Evolutionary conservation across 2,113 vertebrate species (phyloP), one percentile per base, ranked within the genome.

Genomic region (Dromas ardeola): DNA sequence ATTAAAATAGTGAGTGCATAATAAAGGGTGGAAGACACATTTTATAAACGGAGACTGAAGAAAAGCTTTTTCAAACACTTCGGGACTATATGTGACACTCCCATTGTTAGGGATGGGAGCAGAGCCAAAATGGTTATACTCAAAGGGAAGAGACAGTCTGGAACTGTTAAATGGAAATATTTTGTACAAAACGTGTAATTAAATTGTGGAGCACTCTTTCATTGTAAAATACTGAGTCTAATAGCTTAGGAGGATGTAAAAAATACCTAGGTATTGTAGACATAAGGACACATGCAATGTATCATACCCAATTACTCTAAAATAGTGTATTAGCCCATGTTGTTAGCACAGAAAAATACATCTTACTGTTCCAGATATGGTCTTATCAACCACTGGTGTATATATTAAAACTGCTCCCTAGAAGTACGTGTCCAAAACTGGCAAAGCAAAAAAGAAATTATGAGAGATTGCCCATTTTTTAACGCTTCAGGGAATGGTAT

Each of bases 111-210:
- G 81, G 47, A 96, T 95, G 93, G 96, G 94, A 96, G 59, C 84
- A 83, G 71, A 95, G 96, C 96, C 97, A 97, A 91, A 96, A 92
- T 9, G 50, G 78, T 96, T 95, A 66, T 67, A 83, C 67, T 87
- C 79, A 88, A 94, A 93, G 85, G 50, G 87, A 93, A 94, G 67
- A 96, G 95, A 91, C 93, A 92, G 78, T 97, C 90, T 97, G 94
- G 93, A 97, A 96, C 81, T 9, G 90, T 91, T 96, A 93, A 96
- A 96, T 90, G 91, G 95, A 97, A 97, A 97, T 97, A 97, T 96
- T 97, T 97, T 93, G 93, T 94, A 86, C 50, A 80, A 96, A 97
- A 93, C 43, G 38, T 95, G 91, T 96, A 97, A 97, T 97, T 97
- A 97, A 96, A 82, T 49, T 70, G 89, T 94, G 89, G 91, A 97